A percentile compares a stretch with the other conserved stretches of the same genome.
Conservation (phyloP, 2,888 invertebrate species). For the Rotaria socialis region DNA sequence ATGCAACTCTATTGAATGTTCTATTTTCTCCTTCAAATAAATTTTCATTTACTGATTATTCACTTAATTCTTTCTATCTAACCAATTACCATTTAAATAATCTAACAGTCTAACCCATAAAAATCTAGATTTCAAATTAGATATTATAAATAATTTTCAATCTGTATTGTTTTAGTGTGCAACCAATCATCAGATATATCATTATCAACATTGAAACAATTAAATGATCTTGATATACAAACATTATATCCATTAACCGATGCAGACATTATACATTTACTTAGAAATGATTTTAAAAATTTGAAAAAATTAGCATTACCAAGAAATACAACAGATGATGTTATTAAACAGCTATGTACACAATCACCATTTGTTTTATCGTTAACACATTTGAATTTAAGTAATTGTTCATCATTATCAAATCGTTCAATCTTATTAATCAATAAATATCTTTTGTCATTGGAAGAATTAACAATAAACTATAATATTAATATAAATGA, state of each 20-base stretch:
- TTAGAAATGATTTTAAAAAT: not conserved
- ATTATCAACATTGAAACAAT: not conserved
- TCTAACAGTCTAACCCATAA: no score
- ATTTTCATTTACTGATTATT: no score
- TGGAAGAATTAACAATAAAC: not conserved
- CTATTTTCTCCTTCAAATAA: no score
- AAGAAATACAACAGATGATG: slow-evolving; percentile 9
- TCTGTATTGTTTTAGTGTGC: not conserved
- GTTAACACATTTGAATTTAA: not conserved
- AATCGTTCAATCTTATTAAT: slow-evolving; percentile 2
- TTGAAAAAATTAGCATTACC: not conserved
- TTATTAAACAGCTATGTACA: not conserved
- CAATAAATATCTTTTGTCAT: not conserved
- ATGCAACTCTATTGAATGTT: no score
- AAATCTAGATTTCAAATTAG: no score
- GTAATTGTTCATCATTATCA: not conserved
- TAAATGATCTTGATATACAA: not conserved
- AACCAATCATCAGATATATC: not conserved
- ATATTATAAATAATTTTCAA: no score
- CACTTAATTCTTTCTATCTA: no score
- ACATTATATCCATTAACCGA: not conserved
- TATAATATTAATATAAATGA: not conserved
- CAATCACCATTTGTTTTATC: not conserved
- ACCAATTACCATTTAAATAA: no score
- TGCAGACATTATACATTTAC: not conserved